A percentile compares a stretch with the other conserved stretches of the same genome.
phyloP scores from a whole-genome alignment of 2,797 vertebrate genomes.

The Lemur catta region DNA sequence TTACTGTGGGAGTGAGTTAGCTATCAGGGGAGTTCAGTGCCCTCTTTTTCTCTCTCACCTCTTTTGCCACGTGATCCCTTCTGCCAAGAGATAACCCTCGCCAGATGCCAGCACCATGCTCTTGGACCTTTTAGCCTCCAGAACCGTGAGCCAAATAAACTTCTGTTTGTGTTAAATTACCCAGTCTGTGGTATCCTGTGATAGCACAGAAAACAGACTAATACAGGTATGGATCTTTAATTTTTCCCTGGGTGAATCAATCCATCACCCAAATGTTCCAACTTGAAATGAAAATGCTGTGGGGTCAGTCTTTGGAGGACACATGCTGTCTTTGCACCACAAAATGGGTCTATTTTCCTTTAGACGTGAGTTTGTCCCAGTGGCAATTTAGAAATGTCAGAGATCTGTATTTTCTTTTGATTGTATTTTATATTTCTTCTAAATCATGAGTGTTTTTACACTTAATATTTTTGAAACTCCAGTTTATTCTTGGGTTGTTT shows the following conservation, averaged over 20 bases:
- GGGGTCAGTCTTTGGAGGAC: not conserved
- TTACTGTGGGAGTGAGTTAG: not conserved
- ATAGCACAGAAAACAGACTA: not conserved
- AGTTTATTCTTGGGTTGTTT: not conserved
- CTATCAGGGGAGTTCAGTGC: not conserved
- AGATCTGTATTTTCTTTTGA: not conserved
- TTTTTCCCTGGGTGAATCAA: not conserved
- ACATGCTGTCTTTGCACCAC: not conserved
- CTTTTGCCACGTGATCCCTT: not conserved
- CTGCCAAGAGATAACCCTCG: not conserved
- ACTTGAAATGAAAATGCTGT: not conserved
- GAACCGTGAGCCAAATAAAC: not conserved
- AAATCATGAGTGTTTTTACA: not conserved
- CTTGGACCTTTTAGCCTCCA: not conserved
- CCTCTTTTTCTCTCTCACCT: not conserved
- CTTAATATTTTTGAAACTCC: not conserved
- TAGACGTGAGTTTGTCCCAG: not conserved
- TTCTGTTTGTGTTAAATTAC: not conserved
- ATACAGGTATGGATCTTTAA: not conserved
- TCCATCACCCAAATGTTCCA: not conserved
- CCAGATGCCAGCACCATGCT: not conserved
- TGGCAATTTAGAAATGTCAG: not conserved
- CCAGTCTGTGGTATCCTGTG: not conserved
- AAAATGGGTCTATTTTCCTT: not conserved
- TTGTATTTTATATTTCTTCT: not conserved